phyloP scores from a whole-genome alignment of 2,888 invertebrate genomes.

The Pyralis farinalis region DNA sequence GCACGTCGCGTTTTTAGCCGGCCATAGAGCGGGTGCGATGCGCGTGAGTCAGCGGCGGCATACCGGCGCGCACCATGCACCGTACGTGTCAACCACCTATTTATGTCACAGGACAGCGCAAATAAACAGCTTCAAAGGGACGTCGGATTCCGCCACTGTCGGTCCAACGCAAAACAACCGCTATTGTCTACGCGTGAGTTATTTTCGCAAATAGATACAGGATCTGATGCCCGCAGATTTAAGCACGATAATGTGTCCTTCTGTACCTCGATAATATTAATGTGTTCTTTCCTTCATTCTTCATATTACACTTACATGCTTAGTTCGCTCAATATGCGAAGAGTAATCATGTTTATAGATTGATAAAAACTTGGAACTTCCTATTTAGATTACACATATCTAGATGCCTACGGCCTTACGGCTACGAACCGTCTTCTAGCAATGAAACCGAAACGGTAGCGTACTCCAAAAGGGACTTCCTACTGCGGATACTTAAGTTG shows the following conservation, averaged over 20 bases:
- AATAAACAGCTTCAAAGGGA: constrained; percentile 79
- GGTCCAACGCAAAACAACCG: constrained; percentile 62
- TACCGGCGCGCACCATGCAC: constrained; percentile 66
- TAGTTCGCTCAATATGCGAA: too few species aligned
- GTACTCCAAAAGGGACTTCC: too few species aligned
- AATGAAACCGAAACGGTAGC: too few species aligned
- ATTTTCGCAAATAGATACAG: constrained; percentile 70
- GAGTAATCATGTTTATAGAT: too few species aligned
- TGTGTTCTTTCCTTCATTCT: too few species aligned
- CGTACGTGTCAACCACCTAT: constrained; percentile 76
- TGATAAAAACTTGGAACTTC: too few species aligned
- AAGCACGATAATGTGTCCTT: background rate
- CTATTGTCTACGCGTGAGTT: constrained; percentile 77
- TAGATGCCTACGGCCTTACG: too few species aligned
- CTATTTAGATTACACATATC: too few species aligned
- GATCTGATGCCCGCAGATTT: constrained; percentile 25
- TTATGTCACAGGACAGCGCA: constrained; percentile 77
- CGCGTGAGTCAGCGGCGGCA: constrained; percentile 53
- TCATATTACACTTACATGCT: too few species aligned
- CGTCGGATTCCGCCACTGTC: constrained; percentile 57
- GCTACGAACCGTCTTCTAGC: too few species aligned
- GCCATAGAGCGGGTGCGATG: constrained; percentile 43
- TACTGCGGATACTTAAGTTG: too few species aligned
- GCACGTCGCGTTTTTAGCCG: constrained; percentile 49
- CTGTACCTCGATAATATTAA: too few species aligned